A percentile compares a stretch with the other conserved stretches of the same genome.
Evolutionary conservation across 2,888 invertebrate genomes (phyloP).

Genomic region (Seira musarum): DNA sequence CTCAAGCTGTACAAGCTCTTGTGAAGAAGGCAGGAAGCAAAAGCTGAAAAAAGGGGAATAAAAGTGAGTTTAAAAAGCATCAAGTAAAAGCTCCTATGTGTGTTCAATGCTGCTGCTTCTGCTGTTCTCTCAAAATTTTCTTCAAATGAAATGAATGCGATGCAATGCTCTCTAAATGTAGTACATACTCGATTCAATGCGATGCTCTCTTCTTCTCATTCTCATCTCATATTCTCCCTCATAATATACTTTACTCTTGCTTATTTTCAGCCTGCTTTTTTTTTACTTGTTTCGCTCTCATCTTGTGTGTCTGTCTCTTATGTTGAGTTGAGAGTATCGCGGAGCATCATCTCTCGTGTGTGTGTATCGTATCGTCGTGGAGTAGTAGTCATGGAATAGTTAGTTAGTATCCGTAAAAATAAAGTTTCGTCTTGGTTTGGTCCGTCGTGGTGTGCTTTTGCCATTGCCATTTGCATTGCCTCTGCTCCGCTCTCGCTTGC

Average conservation of each 20-base stretch:
- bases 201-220: constrained; percentile 51
- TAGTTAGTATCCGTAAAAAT: constrained; percentile 1
- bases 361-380: constrained; percentile 24
- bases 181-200: too few relatives aligned
- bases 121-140: constrained; percentile 9
- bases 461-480: too few relatives aligned
- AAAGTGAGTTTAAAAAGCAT: constrained; percentile 60
- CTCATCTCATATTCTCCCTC: constrained; percentile 61
- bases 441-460: too few relatives aligned
- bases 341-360: constrained; percentile 42
- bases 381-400: too few relatives aligned
- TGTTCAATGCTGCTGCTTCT: constrained; percentile 12
- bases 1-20: too few relatives aligned
- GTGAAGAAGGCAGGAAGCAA: constrained; percentile 47
- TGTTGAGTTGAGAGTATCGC: constrained; percentile 18
- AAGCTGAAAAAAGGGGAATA: constrained; percentile 40
- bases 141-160: too few relatives aligned
- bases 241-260: constrained; percentile 55
- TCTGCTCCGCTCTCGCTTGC: constrained; percentile 21
- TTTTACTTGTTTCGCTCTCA: constrained; percentile 23
- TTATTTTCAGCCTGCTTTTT: constrained; percentile 55
- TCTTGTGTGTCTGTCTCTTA: constrained; percentile 37
- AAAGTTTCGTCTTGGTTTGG: constrained; percentile 15
- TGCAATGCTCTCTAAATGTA: constrained; percentile 24
- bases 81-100: constrained; percentile 51